These are phyloP conservation scores for Dynastes grantii DNA, from an alignment of 2,888 invertebrate species.

Conservation along the genomic window DNA sequence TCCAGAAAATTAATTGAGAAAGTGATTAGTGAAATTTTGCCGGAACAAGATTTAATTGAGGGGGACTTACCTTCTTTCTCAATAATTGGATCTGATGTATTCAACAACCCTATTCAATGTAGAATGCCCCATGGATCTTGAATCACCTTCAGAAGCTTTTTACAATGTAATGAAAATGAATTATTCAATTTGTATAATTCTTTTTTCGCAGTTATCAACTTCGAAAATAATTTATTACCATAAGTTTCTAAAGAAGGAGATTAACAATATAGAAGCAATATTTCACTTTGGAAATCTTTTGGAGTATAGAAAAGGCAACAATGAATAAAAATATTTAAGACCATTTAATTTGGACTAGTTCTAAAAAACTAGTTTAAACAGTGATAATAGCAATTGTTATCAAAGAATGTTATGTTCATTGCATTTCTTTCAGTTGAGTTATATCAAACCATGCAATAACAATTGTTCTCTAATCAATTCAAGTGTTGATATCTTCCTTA, in stretches of 20 bases:
- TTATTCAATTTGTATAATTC: conserved; percentile 63
- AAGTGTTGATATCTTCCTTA: no score
- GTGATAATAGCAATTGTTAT: no score
- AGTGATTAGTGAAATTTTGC: not conserved
- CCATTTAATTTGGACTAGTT: no score
- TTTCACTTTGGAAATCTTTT: not conserved
- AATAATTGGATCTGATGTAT: conserved; percentile 64
- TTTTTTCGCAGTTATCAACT: conserved; percentile 65
- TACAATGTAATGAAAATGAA: conserved; percentile 65
- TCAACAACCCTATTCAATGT: conserved; percentile 64
- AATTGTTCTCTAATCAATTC: no score
- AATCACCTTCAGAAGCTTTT: conserved; percentile 67
- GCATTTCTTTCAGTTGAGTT: no score
- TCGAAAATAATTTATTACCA: conserved; percentile 59
- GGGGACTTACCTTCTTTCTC: conserved; percentile 64
- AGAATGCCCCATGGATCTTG: conserved; percentile 67
- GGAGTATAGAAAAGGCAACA: not conserved
- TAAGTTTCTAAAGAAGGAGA: conserved; percentile 56
- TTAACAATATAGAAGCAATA: no score
- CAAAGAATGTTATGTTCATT: no score
- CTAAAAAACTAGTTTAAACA: no score
- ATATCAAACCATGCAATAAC: no score
- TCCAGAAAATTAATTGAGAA: conserved; percentile 9
- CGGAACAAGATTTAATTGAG: not conserved
- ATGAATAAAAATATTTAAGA: no score